Evolutionary conservation across 2,888 invertebrate genomes (phyloP), one percentile per base, ranked within the genome.

Genomic region (Standfussiana lucernea): DNA sequence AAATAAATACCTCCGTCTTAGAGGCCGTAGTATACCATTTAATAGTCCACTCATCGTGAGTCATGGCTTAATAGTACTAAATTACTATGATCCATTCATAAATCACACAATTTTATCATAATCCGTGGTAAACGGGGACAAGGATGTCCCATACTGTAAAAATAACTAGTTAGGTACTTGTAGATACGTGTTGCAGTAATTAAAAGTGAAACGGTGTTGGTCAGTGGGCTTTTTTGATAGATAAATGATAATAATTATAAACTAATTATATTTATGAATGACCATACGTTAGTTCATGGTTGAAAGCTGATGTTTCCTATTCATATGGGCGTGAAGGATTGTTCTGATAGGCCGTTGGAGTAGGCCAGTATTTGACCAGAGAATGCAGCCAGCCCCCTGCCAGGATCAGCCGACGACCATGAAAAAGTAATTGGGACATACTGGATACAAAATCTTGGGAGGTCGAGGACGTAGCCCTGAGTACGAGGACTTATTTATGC

Each of bases 71-170:
- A 75, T 59, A 70, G 62, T 32, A 80, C 66, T 47, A 61, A 79
- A 83, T 85, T 72, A 79, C 73, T 83, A 77, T 77, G 62, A 86
- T 80, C 45, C 40, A 66, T 80, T 56, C 47, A 79, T 88, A 85
- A 82, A 85, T 86, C 75, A 83, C 56, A 85, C 70, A 85, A 77
- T 82, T 79, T 80, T 79, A 65, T 42, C 72, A 72, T 78, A 69
- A 66, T 77, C 42, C 50, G 72, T 45, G 40, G 75, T 69, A 61
- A 87, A 86, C 56, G 65, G 45, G 87, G 75, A 85, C 87, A 87
- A 87, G 86, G 85, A 67, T 85, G 70, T 45, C 61, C 28, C 47
- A 75, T 75, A 65, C 77, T 66, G 69, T 65, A 61, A 80, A 73
- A 71, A 74, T 56, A 50, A 61, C 56, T 50, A 47, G 18, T 37